These are phyloP conservation scores for Mormyrops attenuatus DNA, from an alignment of 2,797 vertebrate species.

Conservation along the genomic window DNA sequence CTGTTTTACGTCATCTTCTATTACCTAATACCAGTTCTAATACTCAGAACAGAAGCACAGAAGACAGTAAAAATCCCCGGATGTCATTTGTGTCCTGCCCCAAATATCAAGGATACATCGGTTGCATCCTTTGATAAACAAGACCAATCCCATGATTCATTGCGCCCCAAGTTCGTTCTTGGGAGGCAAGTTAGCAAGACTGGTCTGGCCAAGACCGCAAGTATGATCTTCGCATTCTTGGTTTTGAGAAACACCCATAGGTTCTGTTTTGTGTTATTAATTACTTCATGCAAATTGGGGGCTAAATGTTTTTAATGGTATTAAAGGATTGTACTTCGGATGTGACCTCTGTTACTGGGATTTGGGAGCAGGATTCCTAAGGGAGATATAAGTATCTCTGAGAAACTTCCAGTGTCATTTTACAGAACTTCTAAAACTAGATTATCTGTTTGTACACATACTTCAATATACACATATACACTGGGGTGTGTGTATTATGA, in stretches of 20 bases:
- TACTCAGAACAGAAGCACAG: background rate
- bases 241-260: background rate
- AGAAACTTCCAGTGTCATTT: background rate
- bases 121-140: background rate
- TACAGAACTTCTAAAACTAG: slow-evolving; percentile 26
- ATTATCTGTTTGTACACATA: slow-evolving; percentile 45
- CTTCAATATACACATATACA: no score
- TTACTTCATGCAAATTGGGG: background rate
- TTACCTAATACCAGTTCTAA: background rate
- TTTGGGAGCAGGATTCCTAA: background rate
- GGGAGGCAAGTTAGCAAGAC: background rate
- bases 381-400: background rate
- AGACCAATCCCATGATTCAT: background rate
- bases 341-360: background rate
- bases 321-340: background rate
- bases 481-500: slow-evolving; percentile 36
- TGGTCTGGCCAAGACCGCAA: background rate
- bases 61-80: background rate
- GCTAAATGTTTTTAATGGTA: background rate
- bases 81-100: background rate
- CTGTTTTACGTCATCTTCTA: background rate
- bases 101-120: background rate
- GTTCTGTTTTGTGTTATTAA: background rate
- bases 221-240: background rate
- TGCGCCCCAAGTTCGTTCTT: background rate